Base-by-base conservation (phyloP, 2,888 invertebrate species). In the Chymomyza fuscimana region DNA sequence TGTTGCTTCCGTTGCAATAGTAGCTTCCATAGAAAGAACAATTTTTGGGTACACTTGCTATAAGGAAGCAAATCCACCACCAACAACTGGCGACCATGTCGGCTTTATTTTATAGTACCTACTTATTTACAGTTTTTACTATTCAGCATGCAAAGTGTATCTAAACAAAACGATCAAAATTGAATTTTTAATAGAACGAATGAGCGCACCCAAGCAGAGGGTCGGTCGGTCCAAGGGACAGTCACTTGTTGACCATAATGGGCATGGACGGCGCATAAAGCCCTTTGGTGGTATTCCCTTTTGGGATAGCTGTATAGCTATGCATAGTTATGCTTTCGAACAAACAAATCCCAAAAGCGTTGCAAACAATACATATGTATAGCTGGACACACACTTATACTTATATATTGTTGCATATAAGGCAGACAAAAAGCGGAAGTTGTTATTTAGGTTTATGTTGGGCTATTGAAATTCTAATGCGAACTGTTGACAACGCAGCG, bases 391-490 rank as follows among this genome's bases (percentile, higher is more conserved):
- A 32, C 32, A 54, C 19, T 5, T 4, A 19, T 16, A 19, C 2
- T n/a, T 54, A 7, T 25, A 25, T 3, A 25, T 25, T 2, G 25
- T 25, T 25, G 4, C 58, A 60, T 70, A 68, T 71, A 76, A 74
- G 77, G 77, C 54, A 63, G 65, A 46, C 63, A 62, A 46, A 73
- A 72, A 79, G 82, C 85, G 85, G 85, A 85, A 85, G 85, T 84
- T 82, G 73, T 78, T 80, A 81, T 83, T 84, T 81, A 76, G 81
- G 72, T 68, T 75, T 62, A 25, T 63, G 68, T 50, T 46, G 69
- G 69, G 69, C 81, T 76, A 85, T 84, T 84, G 83, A 80, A 72
- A 86, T 85, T 81, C 85, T 58, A 65, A 65, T 58, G 50, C 50
- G 46, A 12, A 46, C 36, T 29, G 66, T 46, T 66, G 66, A 50